Base-by-base conservation (phyloP, 2,113 vertebrate genomes). In the Copsychus sechellarum region DNA sequence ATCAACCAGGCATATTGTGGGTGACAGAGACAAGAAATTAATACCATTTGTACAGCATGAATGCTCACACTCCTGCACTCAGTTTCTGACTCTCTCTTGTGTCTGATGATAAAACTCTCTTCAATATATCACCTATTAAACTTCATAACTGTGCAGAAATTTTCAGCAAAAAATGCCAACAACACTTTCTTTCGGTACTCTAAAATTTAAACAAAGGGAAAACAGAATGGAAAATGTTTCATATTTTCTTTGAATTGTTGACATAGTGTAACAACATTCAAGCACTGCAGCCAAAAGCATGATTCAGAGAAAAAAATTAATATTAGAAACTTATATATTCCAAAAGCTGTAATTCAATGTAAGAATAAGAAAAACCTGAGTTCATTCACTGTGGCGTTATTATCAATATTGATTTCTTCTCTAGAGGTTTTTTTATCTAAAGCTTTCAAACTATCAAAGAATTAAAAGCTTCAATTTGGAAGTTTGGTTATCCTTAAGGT, bases 21-120 rank as follows among this genome's bases (percentile, higher is more conserved):
- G 33, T 92, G 83, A 94, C 66, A 95, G 40, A 94, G 86, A 87
- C 84, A 95, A 96, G 80, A 97, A 97, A 97, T 96, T 93, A 95
- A 76, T 91, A 90, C 29, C 8, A 64, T 94, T 97, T 95, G 64
- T 90, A 74, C 50, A 82, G 62, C 12, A 58, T 53, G 88, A 92
- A 90, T 74, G 50, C 80, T 70, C 81, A 70, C 22, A 45, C 8
- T 88, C 25, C 82, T 54, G 64, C 24, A 61, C 6, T 81, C 28
- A 17, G 8, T 50, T 28, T 89, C 42, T 90, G 53, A 11, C 20
- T 93, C 36, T 91, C 64, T 91, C 70, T 93, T 73, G 79, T 24
- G 33, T 36, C 84, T 95, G 66, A 94, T 96, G 76, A 95, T 36
- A 62, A 73, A 86, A 88, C 58, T 85, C 9, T 73, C 33, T 93